These are phyloP conservation scores for Ctenicera cuprea DNA, from an alignment of 2,888 invertebrate species.

Conservation along the genomic window DNA sequence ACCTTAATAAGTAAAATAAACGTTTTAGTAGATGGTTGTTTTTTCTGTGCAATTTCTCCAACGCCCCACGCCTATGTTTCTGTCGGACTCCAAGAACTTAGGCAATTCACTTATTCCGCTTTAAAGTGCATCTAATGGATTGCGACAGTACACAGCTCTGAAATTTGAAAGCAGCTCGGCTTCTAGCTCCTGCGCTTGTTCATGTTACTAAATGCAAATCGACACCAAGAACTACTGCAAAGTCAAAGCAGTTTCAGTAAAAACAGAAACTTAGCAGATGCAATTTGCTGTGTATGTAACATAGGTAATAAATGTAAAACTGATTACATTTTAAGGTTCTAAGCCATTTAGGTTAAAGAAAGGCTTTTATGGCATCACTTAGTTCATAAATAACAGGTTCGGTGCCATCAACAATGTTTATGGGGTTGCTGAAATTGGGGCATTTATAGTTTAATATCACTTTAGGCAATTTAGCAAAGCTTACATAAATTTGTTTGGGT, in stretches of 20 bases:
- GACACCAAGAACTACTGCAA: constrained; percentile 4
- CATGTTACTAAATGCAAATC: constrained; percentile 25
- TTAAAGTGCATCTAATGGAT: constrained; percentile 39
- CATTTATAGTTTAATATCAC: constrained; percentile 47
- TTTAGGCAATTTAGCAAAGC: constrained; percentile 46
- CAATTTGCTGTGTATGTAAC: background rate
- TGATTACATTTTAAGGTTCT: background rate
- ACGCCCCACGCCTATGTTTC: background rate
- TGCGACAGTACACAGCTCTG: constrained; percentile 26
- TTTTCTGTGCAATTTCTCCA: background rate
- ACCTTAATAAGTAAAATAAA: too few relatives aligned
- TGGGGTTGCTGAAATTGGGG: constrained; percentile 33
- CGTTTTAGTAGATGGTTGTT: background rate
- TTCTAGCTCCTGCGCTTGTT: constrained; percentile 24
- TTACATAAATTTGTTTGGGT: constrained; percentile 52
- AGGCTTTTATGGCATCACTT: constrained; percentile 24
- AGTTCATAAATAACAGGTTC: constrained; percentile 25
- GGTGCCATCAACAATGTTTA: constrained; percentile 29
- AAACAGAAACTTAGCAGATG: background rate
- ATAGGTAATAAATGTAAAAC: background rate
- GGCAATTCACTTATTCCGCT: constrained; percentile 26
- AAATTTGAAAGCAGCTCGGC: constrained; percentile 30
- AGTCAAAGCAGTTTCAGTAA: constrained; percentile 5
- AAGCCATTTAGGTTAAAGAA: constrained; percentile 23
- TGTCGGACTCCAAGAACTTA: constrained; percentile 11